phyloP scores from a whole-genome alignment of 2,888 invertebrate species.

The Cataglyphis livida region DNA sequence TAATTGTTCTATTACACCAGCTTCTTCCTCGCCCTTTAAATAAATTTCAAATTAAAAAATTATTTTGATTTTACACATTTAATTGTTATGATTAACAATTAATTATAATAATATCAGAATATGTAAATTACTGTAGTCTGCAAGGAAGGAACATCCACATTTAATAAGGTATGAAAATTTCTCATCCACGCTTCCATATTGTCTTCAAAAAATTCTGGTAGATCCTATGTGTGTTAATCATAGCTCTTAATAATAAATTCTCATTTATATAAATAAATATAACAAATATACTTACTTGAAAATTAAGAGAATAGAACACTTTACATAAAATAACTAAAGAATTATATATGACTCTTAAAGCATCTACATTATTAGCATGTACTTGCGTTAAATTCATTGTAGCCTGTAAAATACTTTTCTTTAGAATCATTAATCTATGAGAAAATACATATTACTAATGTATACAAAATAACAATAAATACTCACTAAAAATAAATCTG shows the following conservation, averaged over 20 bases:
- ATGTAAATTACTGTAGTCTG: conserved; percentile 86
- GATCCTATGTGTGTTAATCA: conserved; percentile 87
- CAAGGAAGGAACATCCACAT: conserved; percentile 91
- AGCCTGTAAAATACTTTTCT: conserved; percentile 87
- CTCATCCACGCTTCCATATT: conserved; percentile 98
- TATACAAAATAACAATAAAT: conserved; percentile 33
- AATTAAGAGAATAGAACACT: conserved; percentile 98
- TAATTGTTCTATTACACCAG: conserved; percentile 95
- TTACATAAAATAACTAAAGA: conserved; percentile 96
- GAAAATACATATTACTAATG: conserved; percentile 1
- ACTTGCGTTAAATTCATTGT: conserved; percentile 93
- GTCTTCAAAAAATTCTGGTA: conserved; percentile 99
- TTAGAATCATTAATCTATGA: conserved; percentile 32
- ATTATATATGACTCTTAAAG: conserved; percentile 94
- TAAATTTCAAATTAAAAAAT: conserved; percentile 55
- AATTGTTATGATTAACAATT: neutral
- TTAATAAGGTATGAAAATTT: conserved; percentile 93
- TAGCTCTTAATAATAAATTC: conserved; percentile 13
- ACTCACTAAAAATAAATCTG: conserved; percentile 94
- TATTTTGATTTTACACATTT: conserved; percentile 33
- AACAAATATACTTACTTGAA: conserved; percentile 88
- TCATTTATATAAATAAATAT: neutral
- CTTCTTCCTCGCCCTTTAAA: conserved; percentile 92
- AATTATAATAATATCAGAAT: neutral
- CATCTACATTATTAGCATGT: conserved; percentile 92